These are phyloP conservation scores for Pecten maximus DNA, from an alignment of 2,888 invertebrate genomes.

Conservation along the genomic window DNA sequence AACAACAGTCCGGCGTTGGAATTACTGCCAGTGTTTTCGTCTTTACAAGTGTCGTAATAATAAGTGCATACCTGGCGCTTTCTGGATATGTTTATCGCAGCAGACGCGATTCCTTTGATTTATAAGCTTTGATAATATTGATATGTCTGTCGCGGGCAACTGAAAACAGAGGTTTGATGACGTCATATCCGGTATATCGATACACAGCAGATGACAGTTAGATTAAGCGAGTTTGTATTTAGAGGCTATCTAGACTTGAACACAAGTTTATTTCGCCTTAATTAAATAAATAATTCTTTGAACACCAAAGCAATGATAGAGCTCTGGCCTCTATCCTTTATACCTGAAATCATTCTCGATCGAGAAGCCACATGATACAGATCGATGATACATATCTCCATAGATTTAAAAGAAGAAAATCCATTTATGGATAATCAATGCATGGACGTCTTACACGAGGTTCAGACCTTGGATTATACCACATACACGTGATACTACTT, in stretches of 20 bases:
- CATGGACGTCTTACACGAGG: not conserved
- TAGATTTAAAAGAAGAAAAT: not conserved
- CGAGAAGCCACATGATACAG: not conserved
- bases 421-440: not conserved
- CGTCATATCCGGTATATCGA: not conserved
- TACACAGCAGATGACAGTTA: not conserved
- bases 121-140: not conserved
- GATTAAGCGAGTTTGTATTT: not conserved
- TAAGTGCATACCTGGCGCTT: not conserved
- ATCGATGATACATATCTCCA: not conserved
- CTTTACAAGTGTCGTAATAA: too few relatives aligned
- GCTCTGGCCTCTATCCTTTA: not conserved
- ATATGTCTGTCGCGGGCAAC: not conserved
- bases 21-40: too few relatives aligned
- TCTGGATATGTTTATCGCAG: not conserved
- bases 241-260: not conserved
- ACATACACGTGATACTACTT: too few relatives aligned
- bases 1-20: too few relatives aligned
- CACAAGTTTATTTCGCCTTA: not conserved
- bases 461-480: not conserved
- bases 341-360: not conserved
- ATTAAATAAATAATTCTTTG: too few relatives aligned
- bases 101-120: not conserved
- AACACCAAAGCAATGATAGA: not conserved
- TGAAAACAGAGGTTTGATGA: not conserved